Evolutionary conservation across 2,113 vertebrate species (phyloP).

Genomic region (Jacana jacana): DNA sequence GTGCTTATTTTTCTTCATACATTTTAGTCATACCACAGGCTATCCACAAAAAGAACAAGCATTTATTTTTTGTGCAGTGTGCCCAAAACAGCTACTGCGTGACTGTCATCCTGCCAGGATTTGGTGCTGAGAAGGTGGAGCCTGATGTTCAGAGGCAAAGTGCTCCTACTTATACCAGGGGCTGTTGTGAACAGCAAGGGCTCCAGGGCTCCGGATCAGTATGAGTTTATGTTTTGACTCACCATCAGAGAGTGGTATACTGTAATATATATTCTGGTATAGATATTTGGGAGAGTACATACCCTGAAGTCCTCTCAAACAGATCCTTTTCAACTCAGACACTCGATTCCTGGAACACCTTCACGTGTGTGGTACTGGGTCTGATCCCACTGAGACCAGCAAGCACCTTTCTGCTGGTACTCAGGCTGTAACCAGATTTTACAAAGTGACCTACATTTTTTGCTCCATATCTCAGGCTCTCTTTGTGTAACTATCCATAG

Average conservation of each 20-base stretch:
- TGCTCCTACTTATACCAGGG: neutral
- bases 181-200: neutral
- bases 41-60: neutral
- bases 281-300: neutral
- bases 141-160: neutral
- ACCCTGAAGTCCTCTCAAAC: neutral
- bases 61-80: neutral
- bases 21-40: neutral
- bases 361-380: neutral
- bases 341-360: neutral
- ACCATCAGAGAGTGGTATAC: neutral
- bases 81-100: neutral
- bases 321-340: neutral
- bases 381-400: neutral
- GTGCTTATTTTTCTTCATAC: neutral
- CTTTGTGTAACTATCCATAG: neutral
- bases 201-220: neutral
- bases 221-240: neutral
- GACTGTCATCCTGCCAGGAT: neutral
- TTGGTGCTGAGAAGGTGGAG: neutral
- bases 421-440: neutral
- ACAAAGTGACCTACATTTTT: neutral
- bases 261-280: rapidly evolving
- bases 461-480: neutral
- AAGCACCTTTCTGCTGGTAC: neutral